These are phyloP conservation scores for Epinephelus lanceolatus DNA, from an alignment of 2,113 vertebrate genomes.

Conservation along the genomic window DNA sequence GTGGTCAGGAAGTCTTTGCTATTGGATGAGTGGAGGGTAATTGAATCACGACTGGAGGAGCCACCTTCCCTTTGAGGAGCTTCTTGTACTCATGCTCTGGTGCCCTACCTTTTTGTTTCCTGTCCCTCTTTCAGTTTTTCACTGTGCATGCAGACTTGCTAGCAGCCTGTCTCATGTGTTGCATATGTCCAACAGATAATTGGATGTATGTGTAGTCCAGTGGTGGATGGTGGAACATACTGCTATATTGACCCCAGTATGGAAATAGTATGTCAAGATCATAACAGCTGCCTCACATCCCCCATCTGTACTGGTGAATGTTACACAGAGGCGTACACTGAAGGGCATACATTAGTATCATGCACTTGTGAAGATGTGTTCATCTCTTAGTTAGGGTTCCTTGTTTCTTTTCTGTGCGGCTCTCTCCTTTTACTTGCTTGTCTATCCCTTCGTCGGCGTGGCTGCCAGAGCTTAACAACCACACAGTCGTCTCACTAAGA, in stretches of 20 bases:
- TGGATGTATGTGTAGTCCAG: neutral
- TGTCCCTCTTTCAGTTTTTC: neutral
- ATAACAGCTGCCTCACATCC: conserved; percentile 22
- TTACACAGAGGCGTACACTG: neutral
- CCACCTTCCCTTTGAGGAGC: neutral
- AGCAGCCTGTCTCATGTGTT: neutral
- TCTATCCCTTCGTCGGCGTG: neutral
- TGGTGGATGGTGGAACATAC: neutral
- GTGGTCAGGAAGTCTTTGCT: neutral
- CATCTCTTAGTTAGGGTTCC: neutral
- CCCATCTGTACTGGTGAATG: neutral
- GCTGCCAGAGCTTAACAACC: conserved; percentile 17
- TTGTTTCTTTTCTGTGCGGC: neutral
- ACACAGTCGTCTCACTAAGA: conserved; percentile 35
- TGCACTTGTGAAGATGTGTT: neutral
- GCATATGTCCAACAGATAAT: neutral
- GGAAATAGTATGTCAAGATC: conserved; percentile 15
- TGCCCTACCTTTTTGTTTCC: neutral
- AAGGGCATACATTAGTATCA: neutral
- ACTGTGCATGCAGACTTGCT: neutral
- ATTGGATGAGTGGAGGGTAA: conserved; percentile 17
- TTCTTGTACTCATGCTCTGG: neutral
- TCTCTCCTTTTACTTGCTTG: conserved; percentile 19
- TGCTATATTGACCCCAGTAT: neutral
- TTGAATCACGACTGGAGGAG: neutral